A percentile compares a stretch with the other conserved stretches of the same genome.
These are phyloP conservation scores for Dorcus parallelipipedus DNA, from an alignment of 2,888 invertebrate species.

Conservation along the genomic window DNA sequence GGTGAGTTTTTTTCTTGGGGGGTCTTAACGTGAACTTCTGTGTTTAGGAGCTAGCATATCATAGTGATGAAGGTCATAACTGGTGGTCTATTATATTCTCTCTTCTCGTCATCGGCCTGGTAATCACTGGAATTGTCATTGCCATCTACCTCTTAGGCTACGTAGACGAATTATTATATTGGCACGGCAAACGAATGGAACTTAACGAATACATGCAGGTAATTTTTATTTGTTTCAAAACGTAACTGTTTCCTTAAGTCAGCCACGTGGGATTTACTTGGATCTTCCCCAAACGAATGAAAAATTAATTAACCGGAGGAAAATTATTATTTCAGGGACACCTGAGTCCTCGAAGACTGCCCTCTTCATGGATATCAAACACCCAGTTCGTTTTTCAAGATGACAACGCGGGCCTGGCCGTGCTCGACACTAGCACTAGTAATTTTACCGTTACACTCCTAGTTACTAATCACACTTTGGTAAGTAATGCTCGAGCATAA, in stretches of 20 bases:
- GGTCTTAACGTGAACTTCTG: neutral
- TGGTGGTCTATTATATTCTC: conserved; percentile 87
- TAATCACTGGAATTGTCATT: conserved; percentile 83
- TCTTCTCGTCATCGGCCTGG: conserved; percentile 80
- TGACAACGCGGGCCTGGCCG: conserved; percentile 79
- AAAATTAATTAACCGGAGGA: conserved; percentile 1
- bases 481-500: conserved; percentile 48
- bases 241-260: neutral
- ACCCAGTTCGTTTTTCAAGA: conserved; percentile 83
- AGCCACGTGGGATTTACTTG: neutral
- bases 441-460: conserved; percentile 71
- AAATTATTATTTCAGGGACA: conserved; percentile 38
- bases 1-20: neutral
- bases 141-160: conserved; percentile 87
- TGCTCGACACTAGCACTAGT: conserved; percentile 69
- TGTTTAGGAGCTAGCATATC: conserved; percentile 70
- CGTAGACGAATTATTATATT: conserved; percentile 85
- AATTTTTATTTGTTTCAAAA: neutral
- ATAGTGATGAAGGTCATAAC: conserved; percentile 77
- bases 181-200: conserved; percentile 83
- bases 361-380: conserved; percentile 78
- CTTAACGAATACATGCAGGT: conserved; percentile 80
- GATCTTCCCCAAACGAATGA: neutral
- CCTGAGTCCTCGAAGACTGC: conserved; percentile 53
- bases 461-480: conserved; percentile 84